phyloP scores from a whole-genome alignment of 2,797 vertebrate species.

The Mus minutoides region DNA sequence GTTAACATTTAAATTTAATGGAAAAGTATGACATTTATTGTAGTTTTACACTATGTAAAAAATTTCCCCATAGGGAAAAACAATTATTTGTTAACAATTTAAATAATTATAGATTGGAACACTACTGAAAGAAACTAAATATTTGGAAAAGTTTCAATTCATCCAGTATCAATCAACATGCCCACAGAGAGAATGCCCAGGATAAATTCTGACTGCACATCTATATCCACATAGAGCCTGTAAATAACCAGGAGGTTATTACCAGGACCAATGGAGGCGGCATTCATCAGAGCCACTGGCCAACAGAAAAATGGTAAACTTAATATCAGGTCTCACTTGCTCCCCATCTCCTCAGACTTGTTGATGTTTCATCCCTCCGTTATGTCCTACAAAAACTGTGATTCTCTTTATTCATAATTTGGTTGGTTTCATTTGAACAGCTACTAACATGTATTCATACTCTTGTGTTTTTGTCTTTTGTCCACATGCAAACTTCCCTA shows the following conservation, averaged over 20 bases:
- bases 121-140: neutral
- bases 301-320: neutral
- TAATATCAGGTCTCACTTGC: too few relatives aligned
- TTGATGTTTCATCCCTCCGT: neutral
- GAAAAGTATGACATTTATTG: neutral
- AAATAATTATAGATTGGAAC: neutral
- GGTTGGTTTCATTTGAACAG: neutral
- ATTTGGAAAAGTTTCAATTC: neutral
- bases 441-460: neutral
- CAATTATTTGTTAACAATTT: neutral
- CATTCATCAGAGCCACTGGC: neutral
- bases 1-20: slow-evolving; percentile 6
- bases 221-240: neutral
- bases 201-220: neutral
- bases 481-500: neutral
- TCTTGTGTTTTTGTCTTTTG: neutral
- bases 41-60: neutral
- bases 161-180: neutral
- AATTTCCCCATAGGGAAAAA: neutral
- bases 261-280: neutral
- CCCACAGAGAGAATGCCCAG: neutral
- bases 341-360: neutral
- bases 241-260: neutral
- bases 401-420: neutral
- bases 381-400: neutral